Conservation (phyloP, 2,888 invertebrate species). For the Stenichneumon culpator region DNA sequence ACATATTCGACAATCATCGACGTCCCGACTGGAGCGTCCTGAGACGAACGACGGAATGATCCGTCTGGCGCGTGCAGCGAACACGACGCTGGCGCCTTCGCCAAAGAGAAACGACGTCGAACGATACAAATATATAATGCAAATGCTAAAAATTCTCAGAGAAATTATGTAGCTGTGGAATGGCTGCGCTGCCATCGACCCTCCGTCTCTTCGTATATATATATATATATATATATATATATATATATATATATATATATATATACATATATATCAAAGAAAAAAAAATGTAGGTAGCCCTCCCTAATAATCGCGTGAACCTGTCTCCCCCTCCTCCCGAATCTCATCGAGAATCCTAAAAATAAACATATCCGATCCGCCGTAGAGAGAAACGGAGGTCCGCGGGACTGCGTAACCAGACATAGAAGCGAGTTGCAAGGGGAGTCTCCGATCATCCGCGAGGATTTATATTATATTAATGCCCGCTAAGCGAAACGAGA, state of each 20-base stretch:
- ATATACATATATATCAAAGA: slow-evolving; percentile 12
- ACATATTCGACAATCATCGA: background rate
- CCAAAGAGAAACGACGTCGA: slow-evolving; percentile 28
- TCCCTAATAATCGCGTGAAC: slow-evolving; percentile 61
- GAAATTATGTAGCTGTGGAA: slow-evolving; percentile 52
- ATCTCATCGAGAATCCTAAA: slow-evolving; percentile 59
- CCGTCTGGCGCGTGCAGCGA: slow-evolving; percentile 20
- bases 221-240: slow-evolving; percentile 36
- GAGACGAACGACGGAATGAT: slow-evolving; percentile 33
- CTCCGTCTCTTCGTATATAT: slow-evolving; percentile 34
- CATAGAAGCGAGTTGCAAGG: slow-evolving; percentile 13
- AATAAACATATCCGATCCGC: slow-evolving; percentile 64
- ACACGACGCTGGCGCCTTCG: slow-evolving; percentile 52
- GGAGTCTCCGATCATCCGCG: slow-evolving; percentile 19
- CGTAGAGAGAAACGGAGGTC: background rate
- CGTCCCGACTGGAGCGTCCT: background rate
- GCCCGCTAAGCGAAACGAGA: slow-evolving; percentile 26
- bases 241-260: slow-evolving; percentile 1
- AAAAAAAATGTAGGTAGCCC: slow-evolving; percentile 41
- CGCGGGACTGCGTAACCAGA: slow-evolving; percentile 29
- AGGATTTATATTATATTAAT: slow-evolving; percentile 20
- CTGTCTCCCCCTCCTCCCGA: slow-evolving; percentile 25
- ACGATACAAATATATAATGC: slow-evolving; percentile 22
- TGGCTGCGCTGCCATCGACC: slow-evolving; percentile 67
- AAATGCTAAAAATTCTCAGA: slow-evolving; percentile 39